Base-by-base conservation (phyloP, 2,888 invertebrate species). In the Caenorhabditis macrosperma region DNA sequence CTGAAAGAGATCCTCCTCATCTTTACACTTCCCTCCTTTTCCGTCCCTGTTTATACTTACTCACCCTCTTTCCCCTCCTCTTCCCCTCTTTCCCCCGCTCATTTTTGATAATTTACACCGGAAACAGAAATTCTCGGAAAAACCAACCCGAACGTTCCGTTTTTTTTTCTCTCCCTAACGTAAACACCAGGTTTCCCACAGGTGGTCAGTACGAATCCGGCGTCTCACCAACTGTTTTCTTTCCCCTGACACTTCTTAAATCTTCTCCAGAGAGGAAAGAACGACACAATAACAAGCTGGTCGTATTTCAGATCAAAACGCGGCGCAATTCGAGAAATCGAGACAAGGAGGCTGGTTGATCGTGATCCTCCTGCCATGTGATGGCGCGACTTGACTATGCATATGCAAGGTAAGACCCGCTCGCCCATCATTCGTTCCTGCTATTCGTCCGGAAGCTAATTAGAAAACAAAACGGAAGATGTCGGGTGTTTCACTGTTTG, bases 321-420 rank as follows among this genome's bases (percentile, higher is more conserved):
- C 26, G 74, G 61, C 64, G 24, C 38, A 50, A 55, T 41, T 48
- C 61, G 50, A 50, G 61, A 17, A 41, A 38, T 50, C 20, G 20
- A 38, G 20, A 12, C 17, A 20, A 24, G 55, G 57, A 35, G 52
- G 35, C 24, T n/a, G 59, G 38, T 38, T 57, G 44, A 44, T 44
- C 44, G 44, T 59, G 57, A 74, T 74, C 64, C 20, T 30, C 46
- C 20, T 74, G 74, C 74, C 74, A 79, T 74, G 80, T 71, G 59
- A 80, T 80, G 80, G 80, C 80, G 75, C 75, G 80, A 41, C 71
- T 80, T 50, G 80, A 80, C 50, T 80, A 80, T 68, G 80, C 80
- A 64, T 80, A 80, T 76, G 80, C 71, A 69, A 80, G 80, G 80
- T 80, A 17, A 64, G 68, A 28, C 33, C 28, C 10, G 12, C 35